phyloP scores from a whole-genome alignment of 2,888 invertebrate genomes.

The Hermaeophaga mercurialis region DNA sequence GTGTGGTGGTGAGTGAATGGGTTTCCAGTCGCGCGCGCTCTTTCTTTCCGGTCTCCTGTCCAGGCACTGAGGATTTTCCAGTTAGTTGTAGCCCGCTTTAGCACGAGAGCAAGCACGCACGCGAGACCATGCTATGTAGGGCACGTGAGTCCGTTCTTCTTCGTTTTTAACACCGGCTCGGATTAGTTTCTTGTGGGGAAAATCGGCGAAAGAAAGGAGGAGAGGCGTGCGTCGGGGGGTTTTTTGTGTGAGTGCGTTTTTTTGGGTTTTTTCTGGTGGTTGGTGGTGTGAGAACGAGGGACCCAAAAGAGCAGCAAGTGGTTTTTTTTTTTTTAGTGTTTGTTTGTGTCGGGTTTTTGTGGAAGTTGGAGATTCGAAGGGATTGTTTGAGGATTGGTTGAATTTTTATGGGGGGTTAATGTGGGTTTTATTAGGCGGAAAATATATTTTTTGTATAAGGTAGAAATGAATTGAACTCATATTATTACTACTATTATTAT shows the following conservation, averaged over 20 bases:
- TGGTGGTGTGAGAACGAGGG: not conserved
- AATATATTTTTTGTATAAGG: too few relatives aligned
- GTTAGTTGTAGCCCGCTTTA: slow-evolving; percentile 47
- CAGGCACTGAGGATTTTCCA: slow-evolving; percentile 38
- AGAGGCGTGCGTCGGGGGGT: not conserved
- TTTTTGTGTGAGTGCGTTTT: slow-evolving; percentile 1
- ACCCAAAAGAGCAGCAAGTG: slow-evolving; percentile 15
- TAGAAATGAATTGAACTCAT: too few relatives aligned
- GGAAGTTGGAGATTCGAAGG: slow-evolving; percentile 2
- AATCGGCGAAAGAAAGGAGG: not conserved
- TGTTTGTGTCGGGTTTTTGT: not conserved
- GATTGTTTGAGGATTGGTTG: slow-evolving; percentile 4
- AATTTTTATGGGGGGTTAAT: not conserved
- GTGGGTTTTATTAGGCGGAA: too few relatives aligned
- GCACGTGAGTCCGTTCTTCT: slow-evolving; percentile 27
- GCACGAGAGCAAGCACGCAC: slow-evolving; percentile 22
- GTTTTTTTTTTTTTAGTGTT: slow-evolving; percentile 10
- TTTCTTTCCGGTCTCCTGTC: slow-evolving; percentile 36
- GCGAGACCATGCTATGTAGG: slow-evolving; percentile 18
- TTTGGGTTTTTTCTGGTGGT: slow-evolving; percentile 12
- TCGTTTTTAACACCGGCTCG: slow-evolving; percentile 6
- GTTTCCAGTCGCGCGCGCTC: slow-evolving; percentile 25
- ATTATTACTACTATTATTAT: too few relatives aligned
- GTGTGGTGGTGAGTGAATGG: too few relatives aligned
- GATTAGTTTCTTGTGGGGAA: not conserved